phyloP scores from a whole-genome alignment of 2,113 vertebrate genomes.

The Symphodus melops region DNA sequence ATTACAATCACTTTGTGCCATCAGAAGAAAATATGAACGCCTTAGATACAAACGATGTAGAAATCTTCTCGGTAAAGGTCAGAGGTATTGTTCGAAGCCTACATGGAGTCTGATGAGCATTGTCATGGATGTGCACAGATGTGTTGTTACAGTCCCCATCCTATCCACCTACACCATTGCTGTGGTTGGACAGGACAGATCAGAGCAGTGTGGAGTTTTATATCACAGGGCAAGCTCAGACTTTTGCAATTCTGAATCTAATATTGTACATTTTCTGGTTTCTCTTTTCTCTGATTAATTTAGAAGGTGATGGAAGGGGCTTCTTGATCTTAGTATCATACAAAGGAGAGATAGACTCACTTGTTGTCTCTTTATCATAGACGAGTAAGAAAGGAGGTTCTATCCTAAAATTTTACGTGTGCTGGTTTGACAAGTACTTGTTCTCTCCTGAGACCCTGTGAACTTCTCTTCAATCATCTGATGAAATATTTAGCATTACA shows the following conservation, averaged over 20 bases:
- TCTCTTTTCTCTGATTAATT: not conserved
- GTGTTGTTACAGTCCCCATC: not conserved
- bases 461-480: conserved; percentile 68
- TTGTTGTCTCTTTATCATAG: not conserved
- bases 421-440: conserved; percentile 55
- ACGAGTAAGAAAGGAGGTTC: conserved; percentile 16
- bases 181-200: not conserved
- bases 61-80: too few relatives aligned
- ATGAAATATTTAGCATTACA: conserved; percentile 81
- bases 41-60: too few relatives aligned
- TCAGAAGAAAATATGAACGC: not conserved
- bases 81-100: too few relatives aligned
- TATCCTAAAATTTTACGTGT: conserved; percentile 45
- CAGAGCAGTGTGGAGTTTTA: not conserved
- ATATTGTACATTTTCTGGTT: not conserved
- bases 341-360: not conserved
- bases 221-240: not conserved
- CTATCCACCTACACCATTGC: not conserved
- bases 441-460: conserved; percentile 64
- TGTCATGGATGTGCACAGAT: not conserved
- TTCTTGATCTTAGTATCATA: not conserved
- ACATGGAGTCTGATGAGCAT: not conserved
- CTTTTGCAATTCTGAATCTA: too few relatives aligned
- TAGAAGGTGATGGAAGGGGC: not conserved
- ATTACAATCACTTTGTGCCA: not conserved